Conservation (phyloP, 2,888 invertebrate species). For the Thera britannica region DNA sequence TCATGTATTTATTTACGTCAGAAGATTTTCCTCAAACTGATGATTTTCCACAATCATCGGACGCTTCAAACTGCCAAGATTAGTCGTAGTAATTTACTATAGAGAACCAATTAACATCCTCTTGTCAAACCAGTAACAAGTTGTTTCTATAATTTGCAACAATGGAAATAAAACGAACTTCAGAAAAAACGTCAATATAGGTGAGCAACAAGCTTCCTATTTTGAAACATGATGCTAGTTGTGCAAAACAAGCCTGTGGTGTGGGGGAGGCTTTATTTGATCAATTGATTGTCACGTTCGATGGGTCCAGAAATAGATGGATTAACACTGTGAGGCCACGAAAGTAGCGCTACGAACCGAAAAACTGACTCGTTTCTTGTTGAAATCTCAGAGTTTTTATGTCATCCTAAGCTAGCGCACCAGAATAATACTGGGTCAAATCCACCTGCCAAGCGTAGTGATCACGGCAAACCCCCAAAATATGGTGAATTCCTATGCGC, state of each 20-base stretch:
- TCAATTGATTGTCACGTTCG: slow-evolving; percentile 38
- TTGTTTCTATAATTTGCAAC: background rate
- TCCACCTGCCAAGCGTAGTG: no score
- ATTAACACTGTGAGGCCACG: slow-evolving; percentile 14
- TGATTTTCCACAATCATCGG: no score
- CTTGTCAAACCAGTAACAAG: background rate
- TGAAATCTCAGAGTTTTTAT: no score
- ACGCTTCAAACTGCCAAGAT: no score
- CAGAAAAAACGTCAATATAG: background rate
- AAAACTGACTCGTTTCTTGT: background rate
- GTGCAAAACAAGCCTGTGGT: slow-evolving; percentile 24
- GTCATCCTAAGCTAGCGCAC: no score
- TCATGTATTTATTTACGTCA: no score
- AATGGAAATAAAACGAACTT: background rate
- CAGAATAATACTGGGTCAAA: no score
- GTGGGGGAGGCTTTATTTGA: slow-evolving; percentile 37
- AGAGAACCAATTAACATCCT: slow-evolving; percentile 14
- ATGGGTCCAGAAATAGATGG: slow-evolving; percentile 32
- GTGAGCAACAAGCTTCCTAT: slow-evolving; percentile 19
- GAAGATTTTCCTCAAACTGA: no score
- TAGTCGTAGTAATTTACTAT: slow-evolving; percentile 3
- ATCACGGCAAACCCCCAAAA: no score
- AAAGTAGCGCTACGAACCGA: background rate
- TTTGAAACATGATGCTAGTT: slow-evolving; percentile 29
- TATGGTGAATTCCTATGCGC: no score